Percentiles rank a stretch among this genome's conserved stretches.
These are phyloP conservation scores for Pseudeuparius sepicola DNA, from an alignment of 2,888 invertebrate species.

Conservation along the genomic window DNA sequence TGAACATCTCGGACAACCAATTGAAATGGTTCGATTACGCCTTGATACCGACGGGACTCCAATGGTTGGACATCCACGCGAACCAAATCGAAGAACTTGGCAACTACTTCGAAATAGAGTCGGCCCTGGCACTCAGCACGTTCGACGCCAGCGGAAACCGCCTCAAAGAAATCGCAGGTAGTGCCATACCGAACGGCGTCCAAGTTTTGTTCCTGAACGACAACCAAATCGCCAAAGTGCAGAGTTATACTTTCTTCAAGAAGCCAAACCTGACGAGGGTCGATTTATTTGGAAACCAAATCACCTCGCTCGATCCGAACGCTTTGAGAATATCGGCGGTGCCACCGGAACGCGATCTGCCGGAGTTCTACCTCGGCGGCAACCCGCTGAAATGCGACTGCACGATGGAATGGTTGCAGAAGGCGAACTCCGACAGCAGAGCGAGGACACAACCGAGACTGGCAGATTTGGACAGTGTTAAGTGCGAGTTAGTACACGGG, in stretches of 20 bases:
- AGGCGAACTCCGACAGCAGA: conserved; percentile 64
- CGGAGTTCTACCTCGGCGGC: conserved; percentile 75
- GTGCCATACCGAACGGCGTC: conserved; percentile 74
- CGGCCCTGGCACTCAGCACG: conserved; percentile 64
- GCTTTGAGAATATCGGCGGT: conserved; percentile 67
- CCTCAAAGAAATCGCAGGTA: conserved; percentile 70
- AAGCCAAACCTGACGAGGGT: conserved; percentile 76
- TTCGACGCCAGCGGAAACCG: conserved; percentile 76
- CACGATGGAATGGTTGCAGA: conserved; percentile 84
- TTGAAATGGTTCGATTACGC: conserved; percentile 78
- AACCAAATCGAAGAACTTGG: conserved; percentile 76
- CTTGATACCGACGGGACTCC: conserved; percentile 71
- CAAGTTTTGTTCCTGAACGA: conserved; percentile 70
- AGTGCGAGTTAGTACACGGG: conserved; percentile 71
- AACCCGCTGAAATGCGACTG: conserved; percentile 85
- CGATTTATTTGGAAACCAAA: conserved; percentile 71
- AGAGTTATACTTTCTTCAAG: conserved; percentile 79
- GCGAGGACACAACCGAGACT: conserved; percentile 71
- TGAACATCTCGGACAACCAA: conserved; percentile 79
- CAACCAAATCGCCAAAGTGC: conserved; percentile 72
- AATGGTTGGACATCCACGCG: conserved; percentile 77
- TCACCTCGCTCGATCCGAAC: conserved; percentile 65
- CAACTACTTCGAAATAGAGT: conserved; percentile 77
- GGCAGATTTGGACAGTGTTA: conserved; percentile 73
- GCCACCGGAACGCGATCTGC: conserved; percentile 58